These are phyloP conservation scores for Thera obeliscata DNA, from an alignment of 2,888 invertebrate species.

Conservation along the genomic window DNA sequence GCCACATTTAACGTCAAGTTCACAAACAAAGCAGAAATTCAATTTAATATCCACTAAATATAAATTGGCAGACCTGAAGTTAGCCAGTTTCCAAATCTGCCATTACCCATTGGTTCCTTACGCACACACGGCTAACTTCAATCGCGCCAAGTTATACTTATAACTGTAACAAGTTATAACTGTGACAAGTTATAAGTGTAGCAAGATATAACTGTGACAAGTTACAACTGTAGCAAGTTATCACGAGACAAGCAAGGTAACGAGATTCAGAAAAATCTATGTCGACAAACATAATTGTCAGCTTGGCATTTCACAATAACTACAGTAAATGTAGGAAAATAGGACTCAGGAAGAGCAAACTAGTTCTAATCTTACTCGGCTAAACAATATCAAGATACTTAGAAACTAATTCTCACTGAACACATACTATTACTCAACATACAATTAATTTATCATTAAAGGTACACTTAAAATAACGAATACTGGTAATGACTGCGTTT, in stretches of 20 bases:
- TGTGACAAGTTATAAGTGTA: too few relatives aligned
- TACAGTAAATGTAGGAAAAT: constrained; percentile 3
- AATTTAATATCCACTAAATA: not conserved
- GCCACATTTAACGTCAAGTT: constrained; percentile 10
- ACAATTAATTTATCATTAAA: constrained; percentile 45
- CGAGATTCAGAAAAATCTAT: not conserved
- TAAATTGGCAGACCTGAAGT: too few relatives aligned
- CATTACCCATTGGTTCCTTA: too few relatives aligned
- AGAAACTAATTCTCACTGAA: constrained; percentile 74
- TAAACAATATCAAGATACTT: constrained; percentile 70
- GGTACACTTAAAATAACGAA: constrained; percentile 34
- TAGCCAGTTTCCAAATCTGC: too few relatives aligned
- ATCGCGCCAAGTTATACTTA: too few relatives aligned
- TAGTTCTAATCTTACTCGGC: constrained; percentile 53
- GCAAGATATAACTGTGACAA: too few relatives aligned
- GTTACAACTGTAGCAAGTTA: too few relatives aligned
- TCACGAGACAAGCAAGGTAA: too few relatives aligned
- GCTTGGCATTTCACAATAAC: constrained; percentile 6
- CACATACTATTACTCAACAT: constrained; percentile 50
- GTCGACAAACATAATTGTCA: constrained; percentile 7
- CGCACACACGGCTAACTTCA: too few relatives aligned
- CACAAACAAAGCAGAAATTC: not conserved
- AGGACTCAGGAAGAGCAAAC: constrained; percentile 52
- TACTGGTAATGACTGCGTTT: constrained; percentile 35
- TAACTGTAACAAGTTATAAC: too few relatives aligned